Conservation (phyloP, 2,113 vertebrate species). For the Alligator sinensis region DNA sequence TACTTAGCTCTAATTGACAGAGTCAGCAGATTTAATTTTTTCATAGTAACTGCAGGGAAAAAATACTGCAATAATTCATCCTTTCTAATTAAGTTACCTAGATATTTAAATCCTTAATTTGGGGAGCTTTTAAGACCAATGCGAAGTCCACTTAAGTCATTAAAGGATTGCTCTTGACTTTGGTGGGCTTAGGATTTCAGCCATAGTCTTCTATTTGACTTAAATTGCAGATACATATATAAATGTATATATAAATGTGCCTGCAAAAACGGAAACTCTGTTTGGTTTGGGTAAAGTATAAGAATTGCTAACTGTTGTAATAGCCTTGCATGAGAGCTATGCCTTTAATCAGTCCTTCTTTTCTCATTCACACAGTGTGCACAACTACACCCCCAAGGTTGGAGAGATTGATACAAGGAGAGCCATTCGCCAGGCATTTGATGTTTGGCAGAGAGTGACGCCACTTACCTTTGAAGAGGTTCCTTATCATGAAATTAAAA, state of each 20-base stretch:
- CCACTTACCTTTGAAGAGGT: constrained; percentile 98
- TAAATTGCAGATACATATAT: background rate
- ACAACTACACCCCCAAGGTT: constrained; percentile 98
- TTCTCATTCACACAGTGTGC: constrained; percentile 84
- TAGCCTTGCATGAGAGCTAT: background rate
- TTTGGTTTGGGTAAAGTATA: background rate
- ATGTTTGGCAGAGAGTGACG: constrained; percentile 97
- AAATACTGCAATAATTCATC: background rate
- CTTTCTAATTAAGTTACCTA: background rate
- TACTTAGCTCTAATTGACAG: too few relatives aligned
- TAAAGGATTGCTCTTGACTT: background rate
- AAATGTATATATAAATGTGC: background rate
- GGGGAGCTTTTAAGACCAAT: background rate
- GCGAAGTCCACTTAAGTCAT: background rate
- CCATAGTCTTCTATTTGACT: background rate
- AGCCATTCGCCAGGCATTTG: constrained; percentile 97
- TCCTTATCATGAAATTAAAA: constrained; percentile 95
- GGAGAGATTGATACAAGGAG: constrained; percentile 94
- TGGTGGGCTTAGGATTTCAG: background rate
- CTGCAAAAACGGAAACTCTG: background rate
- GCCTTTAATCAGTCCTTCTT: constrained; percentile 7
- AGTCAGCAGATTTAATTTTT: background rate
- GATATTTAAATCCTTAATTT: background rate
- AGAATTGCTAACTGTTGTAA: background rate
- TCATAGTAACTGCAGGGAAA: background rate